Conservation (phyloP, 2,888 invertebrate genomes). For the Noctua pronuba region DNA sequence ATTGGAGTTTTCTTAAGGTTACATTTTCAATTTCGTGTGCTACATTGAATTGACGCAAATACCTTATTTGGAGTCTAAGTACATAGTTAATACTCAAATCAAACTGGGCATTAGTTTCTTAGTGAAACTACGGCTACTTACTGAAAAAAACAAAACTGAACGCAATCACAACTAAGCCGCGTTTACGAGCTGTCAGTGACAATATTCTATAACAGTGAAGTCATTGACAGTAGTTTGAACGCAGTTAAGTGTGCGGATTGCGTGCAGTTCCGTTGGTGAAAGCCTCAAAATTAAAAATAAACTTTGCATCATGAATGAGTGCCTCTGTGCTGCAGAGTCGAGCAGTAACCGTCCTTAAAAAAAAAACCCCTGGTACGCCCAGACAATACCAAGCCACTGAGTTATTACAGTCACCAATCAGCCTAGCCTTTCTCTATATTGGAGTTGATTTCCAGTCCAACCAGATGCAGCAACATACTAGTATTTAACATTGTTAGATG, state of each 20-base stretch:
- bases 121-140: neutral
- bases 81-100: neutral
- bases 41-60: neutral
- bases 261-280: neutral
- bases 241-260: neutral
- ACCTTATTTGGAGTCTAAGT: neutral
- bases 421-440: neutral
- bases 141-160: neutral
- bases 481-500: neutral
- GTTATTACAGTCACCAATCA: neutral
- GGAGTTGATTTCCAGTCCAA: neutral
- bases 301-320: neutral
- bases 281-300: neutral
- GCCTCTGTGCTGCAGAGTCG: neutral
- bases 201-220: neutral
- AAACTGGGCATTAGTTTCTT: neutral
- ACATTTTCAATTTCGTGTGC: neutral
- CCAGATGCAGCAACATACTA: no score
- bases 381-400: neutral
- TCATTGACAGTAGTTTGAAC: neutral
- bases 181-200: neutral
- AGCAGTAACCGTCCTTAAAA: neutral
- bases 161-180: neutral
- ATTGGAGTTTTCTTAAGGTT: neutral
- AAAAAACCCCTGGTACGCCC: neutral